phyloP scores from a whole-genome alignment of 92 coral and sea anemone genomes.

The Blastomussa wellsi region DNA sequence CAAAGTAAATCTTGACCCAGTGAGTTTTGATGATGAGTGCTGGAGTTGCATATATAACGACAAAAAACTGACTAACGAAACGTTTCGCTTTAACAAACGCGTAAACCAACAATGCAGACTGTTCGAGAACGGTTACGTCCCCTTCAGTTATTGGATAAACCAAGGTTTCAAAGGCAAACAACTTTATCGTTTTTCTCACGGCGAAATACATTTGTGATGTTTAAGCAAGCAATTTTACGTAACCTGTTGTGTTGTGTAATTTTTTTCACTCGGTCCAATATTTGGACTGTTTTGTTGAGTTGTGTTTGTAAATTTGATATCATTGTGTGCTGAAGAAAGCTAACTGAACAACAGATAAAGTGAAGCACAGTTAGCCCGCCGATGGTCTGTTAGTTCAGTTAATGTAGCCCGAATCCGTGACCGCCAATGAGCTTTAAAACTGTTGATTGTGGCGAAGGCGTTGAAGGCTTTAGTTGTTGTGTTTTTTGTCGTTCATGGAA shows the following conservation, averaged over 20 bases:
- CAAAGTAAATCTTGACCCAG: constrained; percentile 23
- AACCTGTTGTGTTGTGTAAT: constrained; percentile 34
- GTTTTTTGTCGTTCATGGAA: not conserved
- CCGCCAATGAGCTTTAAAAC: constrained; percentile 3
- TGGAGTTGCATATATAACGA: not conserved
- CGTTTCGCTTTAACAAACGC: not conserved
- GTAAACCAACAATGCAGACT: not conserved
- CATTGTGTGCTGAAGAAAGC: constrained; percentile 42
- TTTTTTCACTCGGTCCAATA: constrained; percentile 40
- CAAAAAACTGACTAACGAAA: not conserved
- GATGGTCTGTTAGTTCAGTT: not conserved
- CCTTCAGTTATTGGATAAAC: not conserved
- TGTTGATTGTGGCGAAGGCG: not conserved
- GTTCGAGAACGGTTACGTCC: not conserved
- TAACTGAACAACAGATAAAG: constrained; percentile 11
- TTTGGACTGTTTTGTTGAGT: constrained; percentile 45
- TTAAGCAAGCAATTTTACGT: constrained; percentile 31
- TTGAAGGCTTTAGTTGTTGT: not conserved
- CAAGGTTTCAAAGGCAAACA: constrained; percentile 14
- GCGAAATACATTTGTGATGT: constrained; percentile 30
- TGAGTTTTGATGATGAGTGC: not conserved
- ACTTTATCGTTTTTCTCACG: constrained; percentile 1
- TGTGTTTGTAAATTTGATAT: constrained; percentile 43
- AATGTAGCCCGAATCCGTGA: not conserved
- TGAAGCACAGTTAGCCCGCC: not conserved